Conservation (phyloP, 2,113 vertebrate genomes). For the Prinia subflava region DNA sequence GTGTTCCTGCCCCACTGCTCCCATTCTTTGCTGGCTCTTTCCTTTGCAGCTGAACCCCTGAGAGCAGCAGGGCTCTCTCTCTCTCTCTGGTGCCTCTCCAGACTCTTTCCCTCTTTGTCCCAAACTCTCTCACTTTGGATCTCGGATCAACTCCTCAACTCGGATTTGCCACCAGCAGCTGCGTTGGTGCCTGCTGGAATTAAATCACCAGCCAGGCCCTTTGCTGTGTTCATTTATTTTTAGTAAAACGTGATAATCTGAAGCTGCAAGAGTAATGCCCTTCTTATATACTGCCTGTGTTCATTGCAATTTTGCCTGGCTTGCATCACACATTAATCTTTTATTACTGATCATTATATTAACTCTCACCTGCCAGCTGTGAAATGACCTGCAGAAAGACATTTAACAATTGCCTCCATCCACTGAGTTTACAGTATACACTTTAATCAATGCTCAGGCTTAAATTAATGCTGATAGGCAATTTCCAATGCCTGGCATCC, state of each 20-base stretch:
- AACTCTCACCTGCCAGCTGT: constrained; percentile 63
- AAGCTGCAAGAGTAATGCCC: background rate
- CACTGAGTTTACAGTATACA: constrained; percentile 42
- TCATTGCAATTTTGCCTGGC: constrained; percentile 35
- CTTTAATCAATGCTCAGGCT: constrained; percentile 66
- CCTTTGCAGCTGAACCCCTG: background rate
- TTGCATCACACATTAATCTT: constrained; percentile 51
- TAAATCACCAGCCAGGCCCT: background rate
- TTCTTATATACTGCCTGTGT: background rate
- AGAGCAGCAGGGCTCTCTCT: background rate
- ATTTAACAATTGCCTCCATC: constrained; percentile 51
- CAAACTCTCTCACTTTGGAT: background rate
- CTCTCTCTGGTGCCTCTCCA: background rate
- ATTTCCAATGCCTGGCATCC: constrained; percentile 62
- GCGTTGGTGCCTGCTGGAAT: background rate
- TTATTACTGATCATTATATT: constrained; percentile 65
- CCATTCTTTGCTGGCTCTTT: background rate
- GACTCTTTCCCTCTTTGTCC: background rate
- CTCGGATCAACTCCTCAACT: background rate
- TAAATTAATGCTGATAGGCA: constrained; percentile 72
- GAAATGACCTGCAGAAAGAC: constrained; percentile 63
- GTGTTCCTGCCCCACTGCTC: background rate
- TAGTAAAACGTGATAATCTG: background rate
- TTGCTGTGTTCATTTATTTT: constrained; percentile 10
- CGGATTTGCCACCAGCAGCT: background rate